Evolutionary conservation across 2,888 invertebrate species (phyloP), one percentile per base, ranked within the genome.

Genomic region (Cetonia aurata): DNA sequence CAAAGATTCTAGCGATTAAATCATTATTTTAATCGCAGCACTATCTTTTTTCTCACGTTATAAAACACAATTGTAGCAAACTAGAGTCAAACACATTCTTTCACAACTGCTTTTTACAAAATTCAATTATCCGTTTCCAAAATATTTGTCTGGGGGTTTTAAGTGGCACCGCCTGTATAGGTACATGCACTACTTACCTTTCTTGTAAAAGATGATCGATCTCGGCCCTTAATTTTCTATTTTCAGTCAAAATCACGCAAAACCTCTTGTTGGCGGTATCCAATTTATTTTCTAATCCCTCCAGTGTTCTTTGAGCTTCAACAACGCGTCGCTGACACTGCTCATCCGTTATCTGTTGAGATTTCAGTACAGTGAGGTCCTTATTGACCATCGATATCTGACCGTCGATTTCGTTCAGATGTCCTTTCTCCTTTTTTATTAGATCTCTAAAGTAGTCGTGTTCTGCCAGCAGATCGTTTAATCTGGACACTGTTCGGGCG

Each of bases 191-290:
- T 25, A 25, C 25, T 41, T 79, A 90, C 91, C 92, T 89, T 83
- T 96, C 96, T 72, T 92, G 90, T 0, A 96, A 83, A 75, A 96
- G 87, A 74, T 93, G 90, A 79, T 96, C 93, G 60, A 97, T 96
- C 78, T 93, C 92, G 10, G 91, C 88, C 25, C 96, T 86, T 78
- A 95, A 86, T 76, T 87, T 88, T 67, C 88, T 87, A 82, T 95
- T 96, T 71, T 92, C 90, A 1, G 92, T 88, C 71, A 94, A 88
- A 17, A 93, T 90, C 3, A 88, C 86, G 82, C 94, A 93, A 81
- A 93, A 94, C 78, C 91, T 90, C 80, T 92, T 92, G 78, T 92
- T 92, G 0, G 90, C 90, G 1, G 92, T 92, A 79, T 94, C 92
- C 31, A 93, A 85, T 0, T 93, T 88, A 83, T 94, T 92, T 82